Base-by-base conservation (phyloP, 2,797 vertebrate genomes). In the Rhinophrynus dorsalis region DNA sequence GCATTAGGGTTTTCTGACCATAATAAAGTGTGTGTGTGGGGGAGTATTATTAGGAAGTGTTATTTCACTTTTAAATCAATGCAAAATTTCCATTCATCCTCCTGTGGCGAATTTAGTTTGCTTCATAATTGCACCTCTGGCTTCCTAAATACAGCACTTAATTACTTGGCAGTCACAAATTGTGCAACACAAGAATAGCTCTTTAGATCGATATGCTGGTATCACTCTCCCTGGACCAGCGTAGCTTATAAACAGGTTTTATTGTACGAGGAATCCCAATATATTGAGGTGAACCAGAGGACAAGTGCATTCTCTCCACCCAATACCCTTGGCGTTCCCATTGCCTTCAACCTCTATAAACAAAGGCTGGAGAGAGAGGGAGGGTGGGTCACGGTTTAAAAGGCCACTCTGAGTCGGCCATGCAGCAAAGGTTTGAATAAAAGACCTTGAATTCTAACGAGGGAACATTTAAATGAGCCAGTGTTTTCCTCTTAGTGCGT, bases 201-300 rank as follows among this genome's bases (percentile, higher is more conserved):
- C 38, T 15, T 42, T 15, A 42, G 13, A 42, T 42, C 15, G 38
- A 15, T 42, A 42, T 42, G 38, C 18, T n/a, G 35, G 18, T 12
- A 15, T 11, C n/a, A n/a, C n/a, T n/a, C n/a, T n/a, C n/a, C n/a
- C n/a, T n/a, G n/a, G n/a, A n/a, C n/a, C n/a, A n/a, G n/a, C n/a
- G n/a, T n/a, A n/a, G n/a, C n/a, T n/a, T n/a, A n/a, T n/a, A n/a
- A n/a, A n/a, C n/a, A n/a, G n/a, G n/a, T n/a, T n/a, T n/a, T n/a
- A n/a, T n/a, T n/a, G 30, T 33, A 33, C 12, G 12, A 11, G 2
- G 20, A 47, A 47, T 47, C n/a, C n/a, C n/a, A n/a, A n/a, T n/a
- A n/a, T n/a, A n/a, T n/a, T n/a, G 40, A 59, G 27, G 63, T 67
- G 47, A 77, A 71, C 63, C 54, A 71, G 60, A 67, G 69, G 75